Percentiles rank a stretch among this genome's conserved stretches.
Evolutionary conservation across 2,113 vertebrate species (phyloP).

Genomic region (Vicugna pacos): DNA sequence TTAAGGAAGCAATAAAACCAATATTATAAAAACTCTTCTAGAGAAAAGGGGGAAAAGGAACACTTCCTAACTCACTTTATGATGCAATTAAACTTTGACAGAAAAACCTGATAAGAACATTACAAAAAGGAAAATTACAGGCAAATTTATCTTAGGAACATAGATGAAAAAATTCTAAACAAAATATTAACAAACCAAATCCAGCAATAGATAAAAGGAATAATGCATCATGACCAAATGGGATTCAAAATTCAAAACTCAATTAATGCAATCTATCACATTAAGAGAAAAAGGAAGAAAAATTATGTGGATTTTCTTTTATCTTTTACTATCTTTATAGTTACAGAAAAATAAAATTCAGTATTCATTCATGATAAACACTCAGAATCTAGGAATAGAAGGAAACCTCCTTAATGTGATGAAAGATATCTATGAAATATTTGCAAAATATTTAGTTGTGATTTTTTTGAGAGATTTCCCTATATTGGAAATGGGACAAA

Average conservation of each 20-base stretch:
- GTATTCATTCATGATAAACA: background rate
- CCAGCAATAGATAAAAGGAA: background rate
- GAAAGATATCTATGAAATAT: background rate
- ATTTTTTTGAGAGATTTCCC: background rate
- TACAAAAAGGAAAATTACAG: conserved; percentile 30
- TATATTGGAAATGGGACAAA: background rate
- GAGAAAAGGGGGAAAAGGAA: conserved; percentile 1
- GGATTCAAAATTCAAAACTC: background rate
- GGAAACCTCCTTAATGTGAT: background rate
- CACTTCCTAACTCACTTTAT: conserved; percentile 58
- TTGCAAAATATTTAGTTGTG: background rate
- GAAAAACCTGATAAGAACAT: conserved; percentile 27
- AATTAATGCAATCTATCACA: background rate
- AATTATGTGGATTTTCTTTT: background rate
- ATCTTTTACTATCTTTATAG: background rate
- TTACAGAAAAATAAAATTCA: background rate
- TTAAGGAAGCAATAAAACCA: conserved; percentile 55
- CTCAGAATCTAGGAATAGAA: background rate
- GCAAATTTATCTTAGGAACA: conserved; percentile 25
- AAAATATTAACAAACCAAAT: conserved; percentile 18
- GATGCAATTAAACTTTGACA: conserved; percentile 29
- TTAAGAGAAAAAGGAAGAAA: background rate
- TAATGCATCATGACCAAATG: background rate
- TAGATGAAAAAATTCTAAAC: background rate
- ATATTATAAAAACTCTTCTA: conserved; percentile 35